A percentile compares a stretch with the other conserved stretches of the same genome.
Evolutionary conservation across 2,113 vertebrate genomes (phyloP).

Genomic region (Entomyzon cyanotis): DNA sequence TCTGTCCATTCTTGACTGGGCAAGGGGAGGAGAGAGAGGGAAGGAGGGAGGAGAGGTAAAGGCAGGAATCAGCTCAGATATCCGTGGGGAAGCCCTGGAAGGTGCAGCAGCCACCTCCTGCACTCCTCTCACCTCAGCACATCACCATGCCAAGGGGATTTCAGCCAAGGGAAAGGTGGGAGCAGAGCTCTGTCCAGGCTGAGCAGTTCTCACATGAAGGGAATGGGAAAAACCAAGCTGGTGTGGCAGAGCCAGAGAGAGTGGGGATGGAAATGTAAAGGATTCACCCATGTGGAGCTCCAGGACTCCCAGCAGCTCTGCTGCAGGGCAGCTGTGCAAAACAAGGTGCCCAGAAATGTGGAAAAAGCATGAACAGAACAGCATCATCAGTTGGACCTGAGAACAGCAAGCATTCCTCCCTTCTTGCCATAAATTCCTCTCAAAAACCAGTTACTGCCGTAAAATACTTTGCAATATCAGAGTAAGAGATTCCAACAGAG

Average conservation of each 20-base stretch:
- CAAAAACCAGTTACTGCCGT: too few relatives aligned
- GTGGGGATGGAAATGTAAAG: neutral
- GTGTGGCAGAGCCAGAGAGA: neutral
- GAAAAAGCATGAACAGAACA: too few relatives aligned
- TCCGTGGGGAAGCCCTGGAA: neutral
- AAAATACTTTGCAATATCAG: too few relatives aligned
- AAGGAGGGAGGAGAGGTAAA: neutral
- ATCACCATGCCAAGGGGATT: neutral
- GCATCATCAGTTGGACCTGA: too few relatives aligned
- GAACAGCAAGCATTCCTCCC: too few relatives aligned
- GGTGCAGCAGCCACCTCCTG: neutral
- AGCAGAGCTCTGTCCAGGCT: neutral
- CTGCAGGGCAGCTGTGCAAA: too few relatives aligned
- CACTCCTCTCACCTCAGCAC: neutral
- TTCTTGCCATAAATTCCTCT: too few relatives aligned
- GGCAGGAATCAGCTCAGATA: neutral
- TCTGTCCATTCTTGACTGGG: neutral
- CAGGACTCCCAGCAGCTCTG: neutral
- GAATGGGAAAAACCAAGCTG: neutral
- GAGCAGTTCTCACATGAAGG: neutral
- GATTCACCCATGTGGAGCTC: neutral
- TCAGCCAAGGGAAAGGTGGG: neutral
- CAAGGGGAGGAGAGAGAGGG: too few relatives aligned
- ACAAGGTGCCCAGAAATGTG: too few relatives aligned
- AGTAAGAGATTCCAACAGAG: too few relatives aligned